Percentiles rank a stretch among this genome's conserved stretches.
Evolutionary conservation across 2,113 vertebrate genomes (phyloP).

Genomic region (Aphyosemion australe): DNA sequence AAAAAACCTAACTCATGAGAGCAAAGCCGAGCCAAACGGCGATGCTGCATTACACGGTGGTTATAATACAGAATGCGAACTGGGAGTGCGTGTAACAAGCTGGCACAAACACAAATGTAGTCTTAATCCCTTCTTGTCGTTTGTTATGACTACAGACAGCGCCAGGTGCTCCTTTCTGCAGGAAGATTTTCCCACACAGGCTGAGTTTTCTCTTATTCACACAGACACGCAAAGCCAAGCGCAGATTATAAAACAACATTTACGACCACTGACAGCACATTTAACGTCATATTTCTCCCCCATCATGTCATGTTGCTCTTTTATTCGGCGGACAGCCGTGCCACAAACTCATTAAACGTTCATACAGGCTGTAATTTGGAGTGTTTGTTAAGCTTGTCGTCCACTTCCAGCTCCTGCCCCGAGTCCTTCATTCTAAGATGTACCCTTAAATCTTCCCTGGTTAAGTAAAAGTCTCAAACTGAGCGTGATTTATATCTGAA

Average conservation of each 20-base stretch:
- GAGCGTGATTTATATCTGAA: conserved; percentile 52
- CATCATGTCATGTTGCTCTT: conserved; percentile 53
- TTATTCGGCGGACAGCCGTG: conserved; percentile 35
- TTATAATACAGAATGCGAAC: conserved; percentile 47
- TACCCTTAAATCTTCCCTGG: conserved; percentile 55
- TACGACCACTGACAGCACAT: conserved; percentile 56
- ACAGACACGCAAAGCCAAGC: conserved; percentile 19
- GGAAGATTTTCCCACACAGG: conserved; percentile 57
- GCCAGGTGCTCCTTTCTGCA: conserved; percentile 69
- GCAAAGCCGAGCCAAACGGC: conserved; percentile 41
- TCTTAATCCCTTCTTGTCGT: conserved; percentile 70
- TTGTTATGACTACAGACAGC: conserved; percentile 75
- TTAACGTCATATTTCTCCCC: conserved; percentile 53
- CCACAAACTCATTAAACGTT: conserved; percentile 64
- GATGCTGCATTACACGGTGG: conserved; percentile 44
- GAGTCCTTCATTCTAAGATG: conserved; percentile 38
- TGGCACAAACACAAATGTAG: conserved; percentile 71
- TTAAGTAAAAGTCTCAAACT: conserved; percentile 42
- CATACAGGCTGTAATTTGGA: conserved; percentile 46
- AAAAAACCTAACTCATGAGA: conserved; percentile 27
- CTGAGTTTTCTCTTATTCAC: conserved; percentile 17
- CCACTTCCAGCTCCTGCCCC: conserved; percentile 22
- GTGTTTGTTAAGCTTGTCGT: conserved; percentile 20
- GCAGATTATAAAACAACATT: conserved; percentile 67
- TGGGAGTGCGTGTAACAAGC: conserved; percentile 59